These are phyloP conservation scores for Dasypus novemcinctus DNA, from an alignment of 2,113 vertebrate species.

Conservation along the genomic window DNA sequence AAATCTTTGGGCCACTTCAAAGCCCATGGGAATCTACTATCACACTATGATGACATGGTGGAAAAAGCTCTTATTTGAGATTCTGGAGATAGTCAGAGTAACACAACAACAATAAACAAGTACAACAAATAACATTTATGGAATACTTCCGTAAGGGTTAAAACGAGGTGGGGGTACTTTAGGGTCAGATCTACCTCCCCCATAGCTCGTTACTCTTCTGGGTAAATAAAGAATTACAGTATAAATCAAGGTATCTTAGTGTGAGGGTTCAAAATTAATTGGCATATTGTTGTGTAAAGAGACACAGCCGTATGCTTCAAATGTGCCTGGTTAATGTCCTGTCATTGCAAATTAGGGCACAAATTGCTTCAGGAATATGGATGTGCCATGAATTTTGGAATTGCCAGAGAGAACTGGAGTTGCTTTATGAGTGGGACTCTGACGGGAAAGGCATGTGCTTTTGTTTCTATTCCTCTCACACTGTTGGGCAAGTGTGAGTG, in stretches of 20 bases:
- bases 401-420: not conserved
- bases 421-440: not conserved
- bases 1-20: not conserved
- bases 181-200: not conserved
- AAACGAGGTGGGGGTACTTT: not conserved
- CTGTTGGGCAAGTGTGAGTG: not conserved
- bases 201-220: not conserved
- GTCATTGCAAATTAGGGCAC: conserved; percentile 32
- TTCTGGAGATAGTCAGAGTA: not conserved
- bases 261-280: not conserved
- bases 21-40: no score
- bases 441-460: no score
- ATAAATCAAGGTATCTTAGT: not conserved
- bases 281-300: not conserved
- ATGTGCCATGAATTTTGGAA: conserved; percentile 16
- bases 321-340: conserved; percentile 13
- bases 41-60: accelerated
- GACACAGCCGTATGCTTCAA: not conserved
- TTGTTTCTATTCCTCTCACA: accelerated
- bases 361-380: conserved; percentile 1
- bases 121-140: not conserved
- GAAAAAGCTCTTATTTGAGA: not conserved
- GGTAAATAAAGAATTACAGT: not conserved
- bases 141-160: accelerated
- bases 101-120: not conserved